Evolutionary conservation across 2,113 vertebrate species (phyloP), one percentile per base, ranked within the genome.

Genomic region (Siphamia tubifer): DNA sequence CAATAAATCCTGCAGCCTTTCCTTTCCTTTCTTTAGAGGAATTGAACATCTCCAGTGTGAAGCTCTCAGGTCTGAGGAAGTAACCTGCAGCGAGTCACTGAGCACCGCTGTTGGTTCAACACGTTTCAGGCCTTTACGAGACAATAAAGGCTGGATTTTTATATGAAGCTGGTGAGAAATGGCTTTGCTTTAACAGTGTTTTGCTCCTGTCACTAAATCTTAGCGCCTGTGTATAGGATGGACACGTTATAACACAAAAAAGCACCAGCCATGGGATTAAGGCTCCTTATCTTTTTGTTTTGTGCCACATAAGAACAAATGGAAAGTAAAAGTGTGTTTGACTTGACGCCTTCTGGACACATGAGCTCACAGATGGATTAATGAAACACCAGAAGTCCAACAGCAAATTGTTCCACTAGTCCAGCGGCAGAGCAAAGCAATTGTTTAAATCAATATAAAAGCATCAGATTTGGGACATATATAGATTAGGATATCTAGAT

Each of bases 71-170:
- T 62, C 63, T 65, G 60, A 65, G 79, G 74, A 88, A 84, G 87
- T 84, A 87, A 89, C 88, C 84, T 65, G 79, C 81, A 68, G 69
- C 61, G 53, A 84, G 85, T 82, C 83, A 86, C 79, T 87, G 74
- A 85, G 64, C 80, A 77, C 51, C 74, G 81, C 68, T 87, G 84
- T 89, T 82, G 88, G 84, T 90, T 87, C 84, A 84, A 85, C 84
- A 86, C 52, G 77, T 85, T 91, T 90, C 77, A 76, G 84, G 75
- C 85, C 79, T 92, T 92, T 92, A 92, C 27, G 89, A 89, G 84
- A 89, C 88, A 87, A 90, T 92, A 92, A 92, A 94, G 83, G 81
- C 84, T 5, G 67, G 81, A 89, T 86, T 91, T 91, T 92, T 91
- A 90, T 91, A 90, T 77, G 86, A 83, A 83, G 84, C 80, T 75